These are phyloP conservation scores for Porites lobata DNA, from an alignment of 92 coral and sea anemone genomes.

Conservation along the genomic window DNA sequence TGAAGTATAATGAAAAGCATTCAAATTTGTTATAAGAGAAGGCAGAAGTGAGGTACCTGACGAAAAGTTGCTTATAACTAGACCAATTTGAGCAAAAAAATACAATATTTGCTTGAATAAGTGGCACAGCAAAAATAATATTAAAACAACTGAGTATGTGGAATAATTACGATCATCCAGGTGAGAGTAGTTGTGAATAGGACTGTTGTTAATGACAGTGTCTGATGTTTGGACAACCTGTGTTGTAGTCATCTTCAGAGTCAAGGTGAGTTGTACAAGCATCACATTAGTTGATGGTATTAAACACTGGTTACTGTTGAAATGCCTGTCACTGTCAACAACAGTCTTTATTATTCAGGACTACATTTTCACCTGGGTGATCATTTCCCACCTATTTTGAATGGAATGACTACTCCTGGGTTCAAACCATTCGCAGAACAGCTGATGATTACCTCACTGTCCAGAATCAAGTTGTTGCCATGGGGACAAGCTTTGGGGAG, in stretches of 20 bases:
- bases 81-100: neutral
- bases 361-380: too few species aligned
- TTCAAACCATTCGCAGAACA: neutral
- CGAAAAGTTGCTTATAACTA: neutral
- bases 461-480: conserved; percentile 94
- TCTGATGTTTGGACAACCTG: too few species aligned
- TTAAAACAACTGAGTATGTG: too few species aligned
- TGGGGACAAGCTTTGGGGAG: conserved; percentile 98
- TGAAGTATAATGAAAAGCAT: neutral
- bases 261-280: too few species aligned
- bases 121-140: neutral
- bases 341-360: too few species aligned
- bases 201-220: too few species aligned
- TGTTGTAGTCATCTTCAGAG: too few species aligned
- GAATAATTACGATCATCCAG: too few species aligned
- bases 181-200: too few species aligned
- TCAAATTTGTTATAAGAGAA: neutral
- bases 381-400: neutral
- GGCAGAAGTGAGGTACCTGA: neutral
- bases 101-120: neutral
- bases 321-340: too few species aligned
- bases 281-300: too few species aligned
- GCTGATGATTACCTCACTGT: conserved; percentile 81
- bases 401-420: neutral
- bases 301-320: too few species aligned